Percentiles rank a stretch among this genome's conserved stretches.
These are phyloP conservation scores for Adrianichthys oophorus DNA, from an alignment of 2,797 vertebrate genomes.

Conservation along the genomic window DNA sequence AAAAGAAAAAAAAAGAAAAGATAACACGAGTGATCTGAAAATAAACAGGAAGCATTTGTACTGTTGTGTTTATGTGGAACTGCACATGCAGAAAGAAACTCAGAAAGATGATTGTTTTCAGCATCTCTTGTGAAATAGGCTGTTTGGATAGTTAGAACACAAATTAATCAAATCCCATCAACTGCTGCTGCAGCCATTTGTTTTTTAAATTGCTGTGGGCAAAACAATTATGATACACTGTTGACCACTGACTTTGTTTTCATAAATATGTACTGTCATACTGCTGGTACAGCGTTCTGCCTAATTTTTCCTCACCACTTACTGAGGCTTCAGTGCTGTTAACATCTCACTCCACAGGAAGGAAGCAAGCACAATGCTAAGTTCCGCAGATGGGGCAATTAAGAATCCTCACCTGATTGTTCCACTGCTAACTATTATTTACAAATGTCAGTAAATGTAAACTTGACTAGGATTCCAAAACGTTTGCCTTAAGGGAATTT, in stretches of 20 bases:
- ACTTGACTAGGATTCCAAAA: background rate
- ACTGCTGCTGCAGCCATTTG: constrained; percentile 1
- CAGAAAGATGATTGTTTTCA: no score
- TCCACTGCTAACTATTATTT: background rate
- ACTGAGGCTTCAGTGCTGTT: background rate
- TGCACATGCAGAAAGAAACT: no score
- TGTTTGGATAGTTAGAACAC: constrained; percentile 9
- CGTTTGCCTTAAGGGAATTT: background rate
- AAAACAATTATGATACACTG: constrained; percentile 1
- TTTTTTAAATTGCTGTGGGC: background rate
- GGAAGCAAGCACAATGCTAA: background rate
- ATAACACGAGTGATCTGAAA: no score
- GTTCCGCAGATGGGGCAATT: background rate
- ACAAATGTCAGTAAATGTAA: background rate
- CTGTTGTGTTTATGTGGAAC: no score
- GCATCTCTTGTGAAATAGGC: constrained; percentile 10
- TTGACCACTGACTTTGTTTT: constrained; percentile 12
- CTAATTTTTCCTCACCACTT: constrained; percentile 2
- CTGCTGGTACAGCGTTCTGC: background rate
- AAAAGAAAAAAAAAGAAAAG: no score
- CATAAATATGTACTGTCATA: constrained; percentile 1
- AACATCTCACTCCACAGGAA: background rate
- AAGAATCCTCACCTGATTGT: constrained; percentile 1
- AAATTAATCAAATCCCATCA: constrained; percentile 23
- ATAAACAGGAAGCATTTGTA: no score